These are phyloP conservation scores for Thymelicus sylvestris DNA, from an alignment of 2,888 invertebrate genomes.

Conservation along the genomic window DNA sequence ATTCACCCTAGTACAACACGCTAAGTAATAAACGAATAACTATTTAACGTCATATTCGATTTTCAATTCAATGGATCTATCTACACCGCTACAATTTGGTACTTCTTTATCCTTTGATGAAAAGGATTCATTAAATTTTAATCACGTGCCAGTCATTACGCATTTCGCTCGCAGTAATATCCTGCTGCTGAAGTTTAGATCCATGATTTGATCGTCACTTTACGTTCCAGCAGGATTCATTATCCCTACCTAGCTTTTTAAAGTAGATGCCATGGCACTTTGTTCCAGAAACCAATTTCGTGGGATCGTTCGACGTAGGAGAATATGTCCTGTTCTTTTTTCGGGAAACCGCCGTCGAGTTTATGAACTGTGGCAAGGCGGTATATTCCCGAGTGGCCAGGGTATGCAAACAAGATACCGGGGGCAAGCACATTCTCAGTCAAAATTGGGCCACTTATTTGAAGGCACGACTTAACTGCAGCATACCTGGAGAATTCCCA, in stretches of 20 bases:
- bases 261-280: slow-evolving; percentile 42
- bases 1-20: too few species aligned
- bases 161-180: slow-evolving; percentile 31
- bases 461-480: slow-evolving; percentile 88
- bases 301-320: slow-evolving; percentile 88
- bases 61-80: not conserved
- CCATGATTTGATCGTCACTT: slow-evolving; percentile 32
- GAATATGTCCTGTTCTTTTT: slow-evolving; percentile 90
- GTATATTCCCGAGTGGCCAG: slow-evolving; percentile 90
- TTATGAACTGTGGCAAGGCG: slow-evolving; percentile 88
- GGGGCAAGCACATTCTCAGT: slow-evolving; percentile 86
- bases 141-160: slow-evolving; percentile 23
- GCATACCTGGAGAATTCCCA: slow-evolving; percentile 89
- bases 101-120: slow-evolving; percentile 4
- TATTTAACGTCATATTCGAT: too few species aligned
- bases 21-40: too few species aligned
- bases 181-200: slow-evolving; percentile 26
- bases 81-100: not conserved
- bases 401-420: slow-evolving; percentile 89
- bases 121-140: slow-evolving; percentile 31
- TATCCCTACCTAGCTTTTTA: slow-evolving; percentile 36
- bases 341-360: slow-evolving; percentile 88
- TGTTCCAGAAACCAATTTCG: slow-evolving; percentile 88
- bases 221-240: slow-evolving; percentile 33
- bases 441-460: slow-evolving; percentile 89